phyloP scores from a whole-genome alignment of 1,140 invertebrate genomes.

The Piezodorus guildinii region DNA sequence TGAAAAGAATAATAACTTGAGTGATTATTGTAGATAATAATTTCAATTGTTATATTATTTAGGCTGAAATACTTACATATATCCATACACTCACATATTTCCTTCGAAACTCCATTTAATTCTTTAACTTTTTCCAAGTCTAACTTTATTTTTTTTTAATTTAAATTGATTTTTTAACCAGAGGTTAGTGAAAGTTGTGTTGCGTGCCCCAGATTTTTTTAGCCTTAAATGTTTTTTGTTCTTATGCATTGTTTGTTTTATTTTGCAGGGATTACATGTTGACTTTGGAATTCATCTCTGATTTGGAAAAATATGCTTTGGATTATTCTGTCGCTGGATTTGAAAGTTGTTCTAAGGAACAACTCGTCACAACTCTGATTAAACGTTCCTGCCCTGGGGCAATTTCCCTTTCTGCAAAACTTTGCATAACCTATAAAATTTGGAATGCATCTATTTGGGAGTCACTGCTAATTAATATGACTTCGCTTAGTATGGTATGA shows the following conservation, averaged over 20 bases:
- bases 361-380: conserved; percentile 32
- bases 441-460: neutral
- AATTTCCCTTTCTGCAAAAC: conserved; percentile 18
- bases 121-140: no score
- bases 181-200: no score
- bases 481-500: neutral
- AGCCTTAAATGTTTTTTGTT: conserved; percentile 7
- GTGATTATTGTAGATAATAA: no score
- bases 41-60: no score
- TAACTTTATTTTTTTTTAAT: no score
- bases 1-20: no score
- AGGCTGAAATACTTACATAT: no score
- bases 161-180: no score
- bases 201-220: no score
- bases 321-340: conserved; percentile 33
- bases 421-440: conserved; percentile 8
- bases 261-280: conserved; percentile 33
- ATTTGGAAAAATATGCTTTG: conserved; percentile 36
- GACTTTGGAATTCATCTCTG: conserved; percentile 34
- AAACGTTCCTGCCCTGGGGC: conserved; percentile 22
- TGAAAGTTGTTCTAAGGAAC: conserved; percentile 31
- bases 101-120: no score
- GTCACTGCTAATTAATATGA: neutral
- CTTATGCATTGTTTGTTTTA: no score
- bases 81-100: no score